Conservation (phyloP, 2,888 invertebrate genomes). For the Hirtodrosophila histrioides region DNA sequence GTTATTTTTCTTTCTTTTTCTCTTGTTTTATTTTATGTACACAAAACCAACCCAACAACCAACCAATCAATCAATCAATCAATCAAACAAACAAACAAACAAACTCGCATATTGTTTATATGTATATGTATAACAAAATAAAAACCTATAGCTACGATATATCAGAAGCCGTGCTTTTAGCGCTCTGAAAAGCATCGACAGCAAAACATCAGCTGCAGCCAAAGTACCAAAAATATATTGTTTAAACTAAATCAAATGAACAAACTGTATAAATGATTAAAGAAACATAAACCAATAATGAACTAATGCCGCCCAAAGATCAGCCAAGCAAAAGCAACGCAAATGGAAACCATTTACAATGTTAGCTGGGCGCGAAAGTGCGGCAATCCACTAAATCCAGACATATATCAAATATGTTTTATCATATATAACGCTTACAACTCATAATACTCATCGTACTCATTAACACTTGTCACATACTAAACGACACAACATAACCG, state of each 20-base stretch:
- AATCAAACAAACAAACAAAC: constrained; percentile 16
- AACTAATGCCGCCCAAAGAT: constrained; percentile 4
- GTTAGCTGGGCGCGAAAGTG: constrained; percentile 36
- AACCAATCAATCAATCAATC: constrained; percentile 54
- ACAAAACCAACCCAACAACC: constrained; percentile 72
- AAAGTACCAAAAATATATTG: constrained; percentile 64
- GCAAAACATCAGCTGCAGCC: constrained; percentile 56
- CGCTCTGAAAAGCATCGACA: constrained; percentile 73
- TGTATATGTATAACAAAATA: constrained; percentile 18
- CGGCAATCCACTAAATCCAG: constrained; percentile 15
- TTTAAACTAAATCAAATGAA: constrained; percentile 12
- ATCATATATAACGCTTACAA: constrained; percentile 30
- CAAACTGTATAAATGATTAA: constrained; percentile 2
- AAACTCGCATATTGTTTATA: constrained; percentile 4
- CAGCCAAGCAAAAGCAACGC: constrained; percentile 56
- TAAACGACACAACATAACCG: constrained; percentile 18
- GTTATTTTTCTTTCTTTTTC: constrained; percentile 72
- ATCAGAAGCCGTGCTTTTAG: constrained; percentile 84
- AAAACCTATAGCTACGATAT: constrained; percentile 82
- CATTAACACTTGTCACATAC: constrained; percentile 13
- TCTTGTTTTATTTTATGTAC: constrained; percentile 77
- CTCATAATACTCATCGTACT: constrained; percentile 46
- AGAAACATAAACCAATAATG: constrained; percentile 9
- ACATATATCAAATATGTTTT: constrained; percentile 17
- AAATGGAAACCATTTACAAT: constrained; percentile 71